Percentiles rank a stretch among this genome's conserved stretches.
phyloP scores from a whole-genome alignment of 2,113 vertebrate genomes.

The Stigmatopora nigra region DNA sequence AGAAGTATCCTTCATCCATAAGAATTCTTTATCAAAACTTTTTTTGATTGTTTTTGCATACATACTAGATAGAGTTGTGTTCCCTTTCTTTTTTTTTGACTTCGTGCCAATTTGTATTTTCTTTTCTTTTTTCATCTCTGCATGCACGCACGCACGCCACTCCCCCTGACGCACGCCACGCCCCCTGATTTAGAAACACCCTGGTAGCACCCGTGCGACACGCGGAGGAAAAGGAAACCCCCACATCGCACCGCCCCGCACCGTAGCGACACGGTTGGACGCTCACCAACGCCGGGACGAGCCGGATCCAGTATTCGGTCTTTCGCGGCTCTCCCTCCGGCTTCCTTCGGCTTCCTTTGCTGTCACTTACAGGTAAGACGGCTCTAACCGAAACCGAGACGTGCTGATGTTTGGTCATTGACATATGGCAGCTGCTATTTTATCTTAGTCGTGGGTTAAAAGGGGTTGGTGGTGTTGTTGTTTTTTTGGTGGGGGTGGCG shows the following conservation, averaged over 20 bases:
- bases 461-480: not conserved
- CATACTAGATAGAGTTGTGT: no score
- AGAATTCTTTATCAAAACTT: no score
- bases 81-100: no score
- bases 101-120: no score
- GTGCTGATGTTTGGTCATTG: conserved; percentile 4
- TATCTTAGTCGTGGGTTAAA: conserved; percentile 2
- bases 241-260: not conserved
- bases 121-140: no score
- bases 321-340: not conserved
- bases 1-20: no score
- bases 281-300: conserved; percentile 7
- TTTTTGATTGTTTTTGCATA: no score
- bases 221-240: conserved; percentile 23
- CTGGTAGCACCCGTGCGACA: conserved; percentile 37
- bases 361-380: conserved; percentile 45
- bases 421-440: conserved; percentile 29
- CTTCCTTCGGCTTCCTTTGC: conserved; percentile 10
- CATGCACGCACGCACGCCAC: conserved; percentile 25
- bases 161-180: conserved; percentile 47
- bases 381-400: conserved; percentile 11
- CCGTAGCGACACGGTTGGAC: not conserved
- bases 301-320: conserved; percentile 5
- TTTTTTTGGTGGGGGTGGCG: no score
- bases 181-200: conserved; percentile 60